Base-by-base conservation (phyloP, 2,888 invertebrate species). In the Holacanthella duospinosa region DNA sequence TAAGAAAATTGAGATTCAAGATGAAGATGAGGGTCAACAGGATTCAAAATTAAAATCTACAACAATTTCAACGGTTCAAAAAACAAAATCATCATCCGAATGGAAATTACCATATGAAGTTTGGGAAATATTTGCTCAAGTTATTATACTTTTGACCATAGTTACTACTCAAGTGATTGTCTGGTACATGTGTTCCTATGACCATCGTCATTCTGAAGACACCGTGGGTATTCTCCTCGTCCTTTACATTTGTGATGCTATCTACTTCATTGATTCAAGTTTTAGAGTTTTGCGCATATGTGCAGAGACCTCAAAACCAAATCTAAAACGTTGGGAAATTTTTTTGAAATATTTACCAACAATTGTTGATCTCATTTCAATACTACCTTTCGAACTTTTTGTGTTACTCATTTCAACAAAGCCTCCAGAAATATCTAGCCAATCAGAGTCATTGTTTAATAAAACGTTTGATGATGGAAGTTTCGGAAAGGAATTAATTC, bases 171-270 rank as follows among this genome's bases (percentile, higher is more conserved):
- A 66, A 48, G 1, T 36, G 6, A 24, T 64, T 16, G 43, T 59
- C 16, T 55, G 27, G 21, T 66, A 61, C 61, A 25, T 59, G 21
- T 61, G 61, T 21, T 43, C 36, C n/a, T 60, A 62, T 54, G 66
- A 66, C 60, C 28, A 59, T 27, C 64, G 66, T 4, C 21, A 62
- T 1, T 1, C 6, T 2, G n/a, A 21, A n/a, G 61, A 61, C 9
- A 66, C 62, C 26, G 28, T 64, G 16, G 29, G 9, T 2, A 16
- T 44, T 4, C 29, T 66, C 1, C 16, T 59, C 1, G 21, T 56
- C 43, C 21, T 62, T 1, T 62, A 64, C 54, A 26, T 27, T 1
- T 66, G 61, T 36, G 66, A 66, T 48, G 28, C 57, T 24, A 29
- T 64, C 19, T 66, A 62, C 44, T 21, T 64, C 1, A 27, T 62